phyloP scores from a whole-genome alignment of 2,113 vertebrate species.

The Halcyon malimbica region DNA sequence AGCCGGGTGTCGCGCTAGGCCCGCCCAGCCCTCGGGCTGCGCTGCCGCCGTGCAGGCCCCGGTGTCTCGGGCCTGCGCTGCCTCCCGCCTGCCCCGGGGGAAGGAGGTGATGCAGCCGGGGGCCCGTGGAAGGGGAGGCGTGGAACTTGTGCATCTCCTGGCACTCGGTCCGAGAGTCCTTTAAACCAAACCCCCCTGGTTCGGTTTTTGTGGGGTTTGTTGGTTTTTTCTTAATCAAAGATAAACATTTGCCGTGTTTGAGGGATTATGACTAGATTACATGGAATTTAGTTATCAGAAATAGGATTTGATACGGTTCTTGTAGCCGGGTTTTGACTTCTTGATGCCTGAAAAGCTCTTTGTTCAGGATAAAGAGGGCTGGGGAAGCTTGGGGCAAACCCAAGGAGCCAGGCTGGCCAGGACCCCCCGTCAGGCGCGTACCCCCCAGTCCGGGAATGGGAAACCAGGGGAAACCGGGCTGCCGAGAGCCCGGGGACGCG shows the following conservation, averaged over 20 bases:
- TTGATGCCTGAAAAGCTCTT: conserved; percentile 20
- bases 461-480: too few species aligned
- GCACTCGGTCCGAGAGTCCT: background rate
- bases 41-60: too few species aligned
- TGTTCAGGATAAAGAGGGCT: background rate
- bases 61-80: fast-evolving
- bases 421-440: too few species aligned
- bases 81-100: background rate
- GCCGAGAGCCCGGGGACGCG: too few species aligned
- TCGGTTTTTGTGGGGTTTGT: background rate
- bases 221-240: background rate
- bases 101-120: fast-evolving
- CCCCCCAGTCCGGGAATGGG: too few species aligned
- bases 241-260: background rate
- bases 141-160: too few species aligned
- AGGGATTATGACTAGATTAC: conserved; percentile 44
- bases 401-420: fast-evolving
- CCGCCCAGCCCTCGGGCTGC: background rate
- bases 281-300: conserved; percentile 23
- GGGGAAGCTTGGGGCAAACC: background rate
- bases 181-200: background rate
- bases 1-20: background rate
- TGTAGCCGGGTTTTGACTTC: background rate
- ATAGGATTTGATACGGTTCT: background rate
- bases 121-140: too few species aligned